These are phyloP conservation scores for Lasioglossum oenotherae DNA, from an alignment of 2,888 invertebrate species.

Conservation along the genomic window DNA sequence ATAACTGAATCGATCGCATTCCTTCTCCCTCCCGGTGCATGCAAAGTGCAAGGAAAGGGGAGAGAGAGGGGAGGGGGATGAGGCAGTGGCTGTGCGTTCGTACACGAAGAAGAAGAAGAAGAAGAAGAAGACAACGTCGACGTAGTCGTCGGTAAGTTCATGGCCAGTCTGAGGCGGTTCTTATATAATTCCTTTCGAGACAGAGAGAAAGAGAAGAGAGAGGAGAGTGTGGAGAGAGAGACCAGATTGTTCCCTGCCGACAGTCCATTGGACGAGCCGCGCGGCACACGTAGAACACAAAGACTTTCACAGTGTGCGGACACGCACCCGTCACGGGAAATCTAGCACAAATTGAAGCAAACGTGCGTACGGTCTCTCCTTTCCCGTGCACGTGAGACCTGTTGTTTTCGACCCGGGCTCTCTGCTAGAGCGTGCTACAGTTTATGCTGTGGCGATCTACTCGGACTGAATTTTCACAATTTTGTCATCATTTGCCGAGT, in stretches of 20 bases:
- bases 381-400: not conserved
- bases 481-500: no score
- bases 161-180: slow-evolving; percentile 81
- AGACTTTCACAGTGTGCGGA: slow-evolving; percentile 11
- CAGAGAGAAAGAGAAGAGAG: slow-evolving; percentile 27
- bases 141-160: slow-evolving; percentile 81
- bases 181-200: slow-evolving; percentile 72
- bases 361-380: slow-evolving; percentile 8
- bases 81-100: slow-evolving; percentile 65
- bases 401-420: not conserved
- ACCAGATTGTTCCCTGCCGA: slow-evolving; percentile 45
- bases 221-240: slow-evolving; percentile 8
- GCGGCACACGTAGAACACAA: slow-evolving; percentile 58
- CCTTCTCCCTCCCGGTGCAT: slow-evolving; percentile 44
- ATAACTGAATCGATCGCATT: slow-evolving; percentile 60
- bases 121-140: slow-evolving; percentile 31
- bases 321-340: slow-evolving; percentile 23
- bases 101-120: slow-evolving; percentile 49
- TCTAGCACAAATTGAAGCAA: slow-evolving; percentile 6
- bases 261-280: slow-evolving; percentile 40
- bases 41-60: slow-evolving; percentile 60
- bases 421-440: not conserved
- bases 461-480: no score
- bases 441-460: no score
- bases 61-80: not conserved